Conservation (phyloP, 2,113 vertebrate genomes). For the Odontesthes bonariensis region DNA sequence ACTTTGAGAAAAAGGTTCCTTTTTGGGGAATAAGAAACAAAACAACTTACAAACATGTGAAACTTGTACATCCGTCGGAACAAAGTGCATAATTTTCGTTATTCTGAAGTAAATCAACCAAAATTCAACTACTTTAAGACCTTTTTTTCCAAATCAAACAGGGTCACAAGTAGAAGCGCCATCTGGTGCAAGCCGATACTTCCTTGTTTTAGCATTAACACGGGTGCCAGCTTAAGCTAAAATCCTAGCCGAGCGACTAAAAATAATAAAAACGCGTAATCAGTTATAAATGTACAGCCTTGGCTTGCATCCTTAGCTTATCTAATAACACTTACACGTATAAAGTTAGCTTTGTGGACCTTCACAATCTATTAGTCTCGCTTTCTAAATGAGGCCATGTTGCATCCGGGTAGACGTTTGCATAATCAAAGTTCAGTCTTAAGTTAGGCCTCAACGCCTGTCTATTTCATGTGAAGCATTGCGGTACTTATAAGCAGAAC, state of each 20-base stretch:
- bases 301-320: no score
- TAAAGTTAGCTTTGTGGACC: no score
- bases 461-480: constrained; percentile 25
- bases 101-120: no score
- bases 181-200: constrained; percentile 36
- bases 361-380: neutral
- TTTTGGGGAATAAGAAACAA: neutral
- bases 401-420: constrained; percentile 9
- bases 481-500: neutral
- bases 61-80: no score
- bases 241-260: constrained; percentile 26
- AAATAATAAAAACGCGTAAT: constrained; percentile 35
- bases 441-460: constrained; percentile 51
- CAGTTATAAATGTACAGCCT: neutral
- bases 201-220: constrained; percentile 39
- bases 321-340: neutral
- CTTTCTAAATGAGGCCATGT: neutral
- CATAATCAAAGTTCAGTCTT: constrained; percentile 48
- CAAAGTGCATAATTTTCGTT: no score
- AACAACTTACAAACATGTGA: no score
- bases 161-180: neutral
- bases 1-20: neutral
- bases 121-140: no score
- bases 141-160: no score
- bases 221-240: constrained; percentile 1